Evolutionary conservation across 2,113 vertebrate species (phyloP), one percentile per base, ranked within the genome.

Genomic region (Pyrgilauda ruficollis): DNA sequence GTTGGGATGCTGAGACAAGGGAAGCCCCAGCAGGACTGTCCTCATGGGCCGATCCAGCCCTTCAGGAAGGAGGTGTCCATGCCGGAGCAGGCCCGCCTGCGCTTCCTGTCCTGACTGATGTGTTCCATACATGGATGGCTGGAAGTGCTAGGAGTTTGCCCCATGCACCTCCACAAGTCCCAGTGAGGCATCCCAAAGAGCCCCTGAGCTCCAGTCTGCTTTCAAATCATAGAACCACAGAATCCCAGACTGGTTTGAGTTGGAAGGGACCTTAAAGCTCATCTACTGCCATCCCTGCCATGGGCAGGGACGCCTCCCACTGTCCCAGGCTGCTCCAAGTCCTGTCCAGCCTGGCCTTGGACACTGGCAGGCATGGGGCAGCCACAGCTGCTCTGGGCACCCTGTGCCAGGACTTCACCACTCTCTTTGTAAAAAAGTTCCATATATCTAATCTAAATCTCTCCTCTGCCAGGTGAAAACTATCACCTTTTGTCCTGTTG

Each of bases 31-130:
- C 61, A 84, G 37, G 31, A 50, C 0, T 10, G 67, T 10, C 41
- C 41, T 50, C 18, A 11, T 16, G 9, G 28, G 19, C 37, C 76
- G 50, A 41, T 24, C 23, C 66, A 78, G 31, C 9, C 27, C n/a
- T 27, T 43, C 61, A 55, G 0, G 0, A 63, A 49, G 18, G 44
- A 84, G 15, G 46, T 2, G 5, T 15, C 50, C 1, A 0, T 61
- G 37, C 44, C 56, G 0, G 1, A 78, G 76, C 22, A 46, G 31
- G 26, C 43, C 7, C 23, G 15, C 23, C 7, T 13, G 0, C 15
- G 43, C 12, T 61, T 23, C 35, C 70, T 30, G 6, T 69, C n/a
- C 66, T 39, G 49, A 43, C 56, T 74, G 66, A n/a, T 5, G 11
- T 28, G 30, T 70, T 37, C 53, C 66, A 33, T 28, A 23, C 0